Conservation (phyloP, 2,113 vertebrate species). For the Oryctolagus cuniculus region DNA sequence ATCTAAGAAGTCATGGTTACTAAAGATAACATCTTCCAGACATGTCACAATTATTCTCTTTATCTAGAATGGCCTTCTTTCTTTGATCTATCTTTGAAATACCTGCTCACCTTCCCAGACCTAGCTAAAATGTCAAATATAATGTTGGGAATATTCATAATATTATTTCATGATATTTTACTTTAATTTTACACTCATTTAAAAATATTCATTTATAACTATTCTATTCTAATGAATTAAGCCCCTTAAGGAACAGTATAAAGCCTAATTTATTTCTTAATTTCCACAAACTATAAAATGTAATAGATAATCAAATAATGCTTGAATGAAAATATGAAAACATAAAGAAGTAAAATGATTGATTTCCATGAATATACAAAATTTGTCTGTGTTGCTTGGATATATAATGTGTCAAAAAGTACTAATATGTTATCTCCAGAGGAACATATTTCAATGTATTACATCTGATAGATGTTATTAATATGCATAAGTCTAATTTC, state of each 20-base stretch:
- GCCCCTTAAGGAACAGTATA: not conserved
- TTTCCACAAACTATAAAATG: not conserved
- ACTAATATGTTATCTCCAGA: not conserved
- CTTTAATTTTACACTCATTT: slow-evolving; percentile 2
- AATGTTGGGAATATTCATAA: not conserved
- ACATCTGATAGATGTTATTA: not conserved
- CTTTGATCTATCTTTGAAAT: not conserved
- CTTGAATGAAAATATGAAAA: slow-evolving; percentile 44
- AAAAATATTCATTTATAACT: not conserved
- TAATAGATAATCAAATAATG: not conserved
- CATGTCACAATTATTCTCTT: not conserved
- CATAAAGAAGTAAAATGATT: not conserved
- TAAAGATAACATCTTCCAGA: not conserved
- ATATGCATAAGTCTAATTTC: not conserved
- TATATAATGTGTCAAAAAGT: not conserved
- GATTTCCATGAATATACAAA: not conserved
- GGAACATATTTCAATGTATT: slow-evolving; percentile 4
- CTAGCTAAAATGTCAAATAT: not conserved
- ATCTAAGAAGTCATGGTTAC: not conserved
- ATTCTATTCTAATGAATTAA: not conserved
- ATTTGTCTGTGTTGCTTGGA: not conserved
- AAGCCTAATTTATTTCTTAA: slow-evolving; percentile 14
- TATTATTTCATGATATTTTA: not conserved
- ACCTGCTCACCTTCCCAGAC: not conserved
- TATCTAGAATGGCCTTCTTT: not conserved